A percentile compares a stretch with the other conserved stretches of the same genome.
Conservation (phyloP, 1,140 invertebrate species). For the Aphis craccivora region DNA sequence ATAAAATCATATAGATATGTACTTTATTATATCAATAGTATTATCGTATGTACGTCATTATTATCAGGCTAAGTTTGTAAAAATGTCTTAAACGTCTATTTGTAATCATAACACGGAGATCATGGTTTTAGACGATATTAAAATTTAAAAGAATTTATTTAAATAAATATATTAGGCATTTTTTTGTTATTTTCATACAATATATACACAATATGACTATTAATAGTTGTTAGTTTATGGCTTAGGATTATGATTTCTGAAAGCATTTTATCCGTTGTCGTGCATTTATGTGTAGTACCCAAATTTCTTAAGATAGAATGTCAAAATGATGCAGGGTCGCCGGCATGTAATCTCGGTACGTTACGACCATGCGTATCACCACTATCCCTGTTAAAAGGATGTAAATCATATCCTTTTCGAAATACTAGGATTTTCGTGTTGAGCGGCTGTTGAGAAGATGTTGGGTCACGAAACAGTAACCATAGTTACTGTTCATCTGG, state of each 20-base stretch:
- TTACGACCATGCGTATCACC: not conserved
- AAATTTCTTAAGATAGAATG: not conserved
- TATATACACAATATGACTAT: too few relatives aligned
- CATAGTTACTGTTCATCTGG: conserved; percentile 15
- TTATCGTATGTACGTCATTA: not conserved
- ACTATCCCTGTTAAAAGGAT: not conserved
- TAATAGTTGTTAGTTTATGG: not conserved
- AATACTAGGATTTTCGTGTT: conserved; percentile 37
- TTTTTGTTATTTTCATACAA: too few relatives aligned
- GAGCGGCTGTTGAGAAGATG: not conserved
- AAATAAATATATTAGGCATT: too few relatives aligned
- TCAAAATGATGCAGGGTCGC: not conserved
- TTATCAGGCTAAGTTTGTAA: not conserved
- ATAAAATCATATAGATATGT: not conserved
- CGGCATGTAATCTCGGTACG: not conserved
- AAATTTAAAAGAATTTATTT: too few relatives aligned
- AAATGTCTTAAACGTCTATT: not conserved
- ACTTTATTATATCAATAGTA: not conserved
- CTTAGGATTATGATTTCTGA: not conserved
- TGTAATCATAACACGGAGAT: not conserved
- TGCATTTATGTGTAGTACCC: not conserved
- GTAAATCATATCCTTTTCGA: conserved; percentile 38
- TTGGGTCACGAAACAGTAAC: not conserved
- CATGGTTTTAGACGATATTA: not conserved
- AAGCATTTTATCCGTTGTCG: not conserved